Evolutionary conservation across 2,113 vertebrate genomes (phyloP).

Genomic region (Pogona vitticeps): DNA sequence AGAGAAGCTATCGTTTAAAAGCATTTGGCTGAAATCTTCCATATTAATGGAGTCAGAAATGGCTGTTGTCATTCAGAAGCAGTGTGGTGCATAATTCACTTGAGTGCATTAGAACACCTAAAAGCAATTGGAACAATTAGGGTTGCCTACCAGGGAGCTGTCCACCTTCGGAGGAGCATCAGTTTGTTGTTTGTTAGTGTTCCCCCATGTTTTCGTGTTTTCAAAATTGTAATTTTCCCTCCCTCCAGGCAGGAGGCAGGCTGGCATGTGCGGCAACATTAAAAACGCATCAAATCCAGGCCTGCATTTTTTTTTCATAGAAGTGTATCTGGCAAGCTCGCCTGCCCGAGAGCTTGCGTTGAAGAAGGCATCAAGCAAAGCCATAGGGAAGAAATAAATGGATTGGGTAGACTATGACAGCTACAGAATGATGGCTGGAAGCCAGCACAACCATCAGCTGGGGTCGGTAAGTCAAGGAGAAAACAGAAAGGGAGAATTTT

Average conservation of each 20-base stretch:
- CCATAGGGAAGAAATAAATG: slow-evolving; percentile 14
- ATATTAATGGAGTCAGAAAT: slow-evolving; percentile 86
- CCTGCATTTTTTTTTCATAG: slow-evolving; percentile 40
- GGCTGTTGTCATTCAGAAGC: slow-evolving; percentile 84
- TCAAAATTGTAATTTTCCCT: slow-evolving; percentile 50
- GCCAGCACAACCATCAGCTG: neutral
- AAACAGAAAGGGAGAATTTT: neutral
- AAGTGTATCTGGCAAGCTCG: neutral
- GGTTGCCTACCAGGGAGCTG: slow-evolving; percentile 74
- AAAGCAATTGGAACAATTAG: slow-evolving; percentile 79
- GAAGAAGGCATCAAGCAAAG: slow-evolving; percentile 2
- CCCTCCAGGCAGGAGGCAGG: slow-evolving; percentile 32
- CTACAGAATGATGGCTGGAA: neutral
- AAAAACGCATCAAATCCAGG: slow-evolving; percentile 21
- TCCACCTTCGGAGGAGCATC: slow-evolving; percentile 72
- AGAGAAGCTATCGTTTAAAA: slow-evolving; percentile 87
- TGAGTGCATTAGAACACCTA: slow-evolving; percentile 82
- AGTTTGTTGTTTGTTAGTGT: slow-evolving; percentile 73
- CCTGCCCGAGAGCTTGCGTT: slow-evolving; percentile 30
- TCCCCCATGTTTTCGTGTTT: slow-evolving; percentile 67
- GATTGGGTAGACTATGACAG: neutral
- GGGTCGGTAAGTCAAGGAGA: neutral
- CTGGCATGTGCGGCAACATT: slow-evolving; percentile 27
- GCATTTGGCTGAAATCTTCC: slow-evolving; percentile 88
- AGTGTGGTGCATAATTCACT: slow-evolving; percentile 81